A percentile compares a stretch with the other conserved stretches of the same genome.
These are phyloP conservation scores for Drosophila siamana DNA, from an alignment of 2,888 invertebrate species.

Conservation along the genomic window DNA sequence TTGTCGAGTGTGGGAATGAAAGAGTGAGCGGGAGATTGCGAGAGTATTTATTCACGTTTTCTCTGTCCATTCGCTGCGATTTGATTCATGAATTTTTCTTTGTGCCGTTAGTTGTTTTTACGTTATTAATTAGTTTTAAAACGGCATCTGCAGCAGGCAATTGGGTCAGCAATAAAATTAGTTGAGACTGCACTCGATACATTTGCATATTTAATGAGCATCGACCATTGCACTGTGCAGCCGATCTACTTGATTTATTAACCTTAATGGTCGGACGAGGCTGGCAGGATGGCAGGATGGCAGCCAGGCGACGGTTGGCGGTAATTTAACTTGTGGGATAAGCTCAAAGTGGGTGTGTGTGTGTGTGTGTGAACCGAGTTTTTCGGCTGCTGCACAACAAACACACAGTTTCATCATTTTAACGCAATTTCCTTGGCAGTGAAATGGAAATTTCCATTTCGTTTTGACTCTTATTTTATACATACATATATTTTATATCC, in stretches of 20 bases:
- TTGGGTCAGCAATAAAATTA: constrained; percentile 62
- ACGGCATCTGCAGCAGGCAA: constrained; percentile 47
- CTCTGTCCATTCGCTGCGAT: constrained; percentile 1
- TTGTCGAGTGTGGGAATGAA: not conserved
- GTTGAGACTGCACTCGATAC: constrained; percentile 45
- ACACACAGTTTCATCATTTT: constrained; percentile 67
- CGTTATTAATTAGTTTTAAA: constrained; percentile 68
- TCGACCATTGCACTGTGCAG: not conserved
- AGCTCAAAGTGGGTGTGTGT: no score
- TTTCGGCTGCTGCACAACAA: constrained; percentile 31
- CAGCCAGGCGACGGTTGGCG: not conserved
- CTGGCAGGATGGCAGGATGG: no score
- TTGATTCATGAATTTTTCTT: constrained; percentile 18
- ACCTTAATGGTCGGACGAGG: constrained; percentile 32
- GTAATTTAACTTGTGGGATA: constrained; percentile 45
- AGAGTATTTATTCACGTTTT: constrained; percentile 7
- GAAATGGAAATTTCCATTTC: constrained; percentile 67
- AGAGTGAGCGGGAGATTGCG: not conserved
- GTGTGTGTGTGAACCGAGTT: constrained; percentile 6
- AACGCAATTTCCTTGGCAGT: constrained; percentile 68
- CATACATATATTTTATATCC: constrained; percentile 11
- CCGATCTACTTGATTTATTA: constrained; percentile 53
- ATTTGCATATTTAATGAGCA: constrained; percentile 42
- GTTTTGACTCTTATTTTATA: constrained; percentile 37
- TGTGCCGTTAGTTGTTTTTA: constrained; percentile 25